These are phyloP conservation scores for Limnephilus marmoratus DNA, from an alignment of 2,888 invertebrate genomes.

Conservation along the genomic window DNA sequence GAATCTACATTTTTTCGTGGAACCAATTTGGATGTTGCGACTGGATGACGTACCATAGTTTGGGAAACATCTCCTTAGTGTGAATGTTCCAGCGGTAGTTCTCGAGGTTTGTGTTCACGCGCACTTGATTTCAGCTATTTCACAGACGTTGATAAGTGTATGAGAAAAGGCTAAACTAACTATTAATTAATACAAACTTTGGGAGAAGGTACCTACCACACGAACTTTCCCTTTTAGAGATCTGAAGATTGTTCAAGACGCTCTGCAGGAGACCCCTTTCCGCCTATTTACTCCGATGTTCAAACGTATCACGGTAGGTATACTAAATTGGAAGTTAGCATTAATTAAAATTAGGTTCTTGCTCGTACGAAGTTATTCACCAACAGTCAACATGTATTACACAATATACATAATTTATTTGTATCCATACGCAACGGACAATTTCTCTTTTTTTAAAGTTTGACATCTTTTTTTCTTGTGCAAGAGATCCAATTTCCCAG, in stretches of 20 bases:
- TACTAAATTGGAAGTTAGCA: constrained; percentile 1
- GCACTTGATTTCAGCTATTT: constrained; percentile 46
- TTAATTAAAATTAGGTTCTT: background rate
- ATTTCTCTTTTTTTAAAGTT: no score
- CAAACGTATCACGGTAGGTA: background rate
- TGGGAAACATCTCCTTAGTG: background rate
- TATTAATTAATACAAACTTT: constrained; percentile 2
- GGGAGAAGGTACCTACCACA: background rate
- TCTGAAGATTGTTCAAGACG: background rate
- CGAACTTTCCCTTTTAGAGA: background rate
- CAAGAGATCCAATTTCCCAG: background rate
- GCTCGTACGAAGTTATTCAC: background rate
- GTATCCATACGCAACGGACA: background rate
- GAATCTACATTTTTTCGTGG: no score
- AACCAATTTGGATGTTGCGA: background rate
- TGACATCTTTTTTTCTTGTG: no score
- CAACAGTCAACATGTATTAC: background rate
- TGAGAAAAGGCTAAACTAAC: constrained; percentile 58
- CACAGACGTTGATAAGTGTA: constrained; percentile 57
- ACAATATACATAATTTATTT: background rate
- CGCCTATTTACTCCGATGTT: background rate
- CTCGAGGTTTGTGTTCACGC: background rate
- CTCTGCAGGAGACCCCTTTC: background rate
- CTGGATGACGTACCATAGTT: background rate
- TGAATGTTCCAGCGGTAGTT: background rate